These are phyloP conservation scores for Magallana nippona DNA, from an alignment of 2,888 invertebrate genomes.

Conservation along the genomic window DNA sequence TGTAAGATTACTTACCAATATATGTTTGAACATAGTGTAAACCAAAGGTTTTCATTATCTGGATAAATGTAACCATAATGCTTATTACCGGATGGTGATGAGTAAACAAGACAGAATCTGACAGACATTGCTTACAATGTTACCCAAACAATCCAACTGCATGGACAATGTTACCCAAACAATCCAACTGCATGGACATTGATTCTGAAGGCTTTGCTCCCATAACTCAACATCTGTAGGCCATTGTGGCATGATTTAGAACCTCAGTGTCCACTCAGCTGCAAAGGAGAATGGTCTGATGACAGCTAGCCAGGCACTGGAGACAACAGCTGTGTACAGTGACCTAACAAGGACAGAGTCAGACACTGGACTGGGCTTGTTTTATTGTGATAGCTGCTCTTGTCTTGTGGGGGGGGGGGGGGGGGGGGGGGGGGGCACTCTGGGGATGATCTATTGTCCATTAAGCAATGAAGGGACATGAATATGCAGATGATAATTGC, in stretches of 20 bases:
- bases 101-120: background rate
- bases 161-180: background rate
- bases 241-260: background rate
- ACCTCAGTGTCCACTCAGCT: background rate
- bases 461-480: conserved; percentile 19
- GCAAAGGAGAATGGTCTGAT: background rate
- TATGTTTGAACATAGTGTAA: background rate
- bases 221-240: conserved; percentile 11
- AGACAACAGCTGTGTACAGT: background rate
- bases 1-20: background rate
- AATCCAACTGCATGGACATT: background rate
- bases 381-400: background rate
- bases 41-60: background rate
- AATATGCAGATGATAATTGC: conserved; percentile 20
- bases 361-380: no score
- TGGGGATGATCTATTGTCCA: conserved; percentile 5
- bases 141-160: conserved; percentile 7
- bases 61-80: background rate
- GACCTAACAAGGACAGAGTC: conserved; percentile 7
- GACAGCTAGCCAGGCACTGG: background rate
- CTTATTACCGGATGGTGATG: conserved; percentile 7
- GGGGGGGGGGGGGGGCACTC: background rate
- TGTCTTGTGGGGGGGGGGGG: no score
- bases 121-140: background rate
- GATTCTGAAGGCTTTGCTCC: background rate